Percentiles rank a stretch among this genome's conserved stretches.
phyloP scores from a whole-genome alignment of 1,140 invertebrate species.

The Lepidotrigona ventralis region DNA sequence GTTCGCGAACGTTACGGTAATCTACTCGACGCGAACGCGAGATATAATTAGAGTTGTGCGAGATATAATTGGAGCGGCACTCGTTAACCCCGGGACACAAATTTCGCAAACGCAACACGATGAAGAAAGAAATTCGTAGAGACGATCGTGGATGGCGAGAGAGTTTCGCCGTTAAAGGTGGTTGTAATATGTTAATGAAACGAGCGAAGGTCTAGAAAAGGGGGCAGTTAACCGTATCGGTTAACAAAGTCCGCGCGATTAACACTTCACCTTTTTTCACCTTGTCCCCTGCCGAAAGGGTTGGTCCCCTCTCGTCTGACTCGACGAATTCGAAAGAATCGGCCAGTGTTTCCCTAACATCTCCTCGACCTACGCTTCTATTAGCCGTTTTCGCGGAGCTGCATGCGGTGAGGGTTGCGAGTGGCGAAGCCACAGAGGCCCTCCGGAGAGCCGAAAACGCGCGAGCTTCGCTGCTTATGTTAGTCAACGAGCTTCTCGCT shows the following conservation, averaged over 20 bases:
- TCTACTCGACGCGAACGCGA: slow-evolving; percentile 11
- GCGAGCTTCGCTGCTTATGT: background rate
- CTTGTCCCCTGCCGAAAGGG: background rate
- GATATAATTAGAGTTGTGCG: slow-evolving; percentile 30
- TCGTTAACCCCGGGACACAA: background rate
- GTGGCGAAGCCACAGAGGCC: background rate
- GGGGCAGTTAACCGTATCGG: background rate
- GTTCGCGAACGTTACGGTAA: slow-evolving; percentile 26
- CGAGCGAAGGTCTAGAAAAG: too few relatives aligned
- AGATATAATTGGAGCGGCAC: background rate
- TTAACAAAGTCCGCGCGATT: slow-evolving; percentile 3
- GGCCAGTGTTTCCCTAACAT: slow-evolving; percentile 28
- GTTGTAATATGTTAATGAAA: background rate
- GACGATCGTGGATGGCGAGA: too few relatives aligned
- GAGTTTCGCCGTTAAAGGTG: too few relatives aligned
- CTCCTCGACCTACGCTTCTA: slow-evolving; percentile 23
- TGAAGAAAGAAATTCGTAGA: too few relatives aligned
- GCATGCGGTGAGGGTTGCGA: slow-evolving; percentile 35
- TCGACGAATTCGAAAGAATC: slow-evolving; percentile 50
- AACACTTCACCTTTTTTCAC: background rate
- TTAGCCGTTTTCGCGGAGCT: background rate
- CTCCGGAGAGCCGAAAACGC: background rate
- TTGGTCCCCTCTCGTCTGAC: background rate
- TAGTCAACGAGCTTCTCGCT: slow-evolving; percentile 2
- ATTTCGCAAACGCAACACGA: background rate